These are phyloP conservation scores for Drosophila tripunctata DNA, from an alignment of 2,888 invertebrate species.

Conservation along the genomic window DNA sequence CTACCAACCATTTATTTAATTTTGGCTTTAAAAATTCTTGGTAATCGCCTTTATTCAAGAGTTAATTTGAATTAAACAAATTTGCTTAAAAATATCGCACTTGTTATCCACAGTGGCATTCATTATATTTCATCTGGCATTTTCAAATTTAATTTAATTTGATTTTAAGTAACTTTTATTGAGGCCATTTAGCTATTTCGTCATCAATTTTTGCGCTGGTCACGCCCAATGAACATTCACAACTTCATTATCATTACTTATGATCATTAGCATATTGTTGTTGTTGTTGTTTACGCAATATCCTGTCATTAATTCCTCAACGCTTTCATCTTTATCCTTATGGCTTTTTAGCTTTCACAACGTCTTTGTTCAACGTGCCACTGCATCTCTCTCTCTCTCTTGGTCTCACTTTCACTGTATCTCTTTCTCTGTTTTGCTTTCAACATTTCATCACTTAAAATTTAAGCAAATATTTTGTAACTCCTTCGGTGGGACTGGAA, in stretches of 20 bases:
- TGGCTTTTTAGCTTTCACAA: constrained; percentile 57
- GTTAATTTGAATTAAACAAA: too few relatives aligned
- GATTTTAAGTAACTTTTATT: constrained; percentile 50
- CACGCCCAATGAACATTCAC: constrained; percentile 16
- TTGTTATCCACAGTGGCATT: too few relatives aligned
- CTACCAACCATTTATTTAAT: too few relatives aligned
- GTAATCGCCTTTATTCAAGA: too few relatives aligned
- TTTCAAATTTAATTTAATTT: constrained; percentile 53
- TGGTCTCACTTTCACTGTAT: background rate
- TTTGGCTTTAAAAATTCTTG: too few relatives aligned
- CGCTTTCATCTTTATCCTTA: constrained; percentile 71
- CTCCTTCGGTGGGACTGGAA: constrained; percentile 42
- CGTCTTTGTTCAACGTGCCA: constrained; percentile 27
- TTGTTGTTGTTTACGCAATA: constrained; percentile 21
- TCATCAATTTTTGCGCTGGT: constrained; percentile 38
- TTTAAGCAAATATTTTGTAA: constrained; percentile 63
- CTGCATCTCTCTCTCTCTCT: background rate
- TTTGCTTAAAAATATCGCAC: too few relatives aligned
- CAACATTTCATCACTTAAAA: constrained; percentile 72
- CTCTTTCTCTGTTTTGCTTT: constrained; percentile 40
- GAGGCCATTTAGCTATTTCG: constrained; percentile 52
- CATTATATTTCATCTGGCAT: too few relatives aligned
- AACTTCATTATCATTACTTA: constrained; percentile 4
- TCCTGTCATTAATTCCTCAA: constrained; percentile 66
- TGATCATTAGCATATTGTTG: constrained; percentile 9